These are phyloP conservation scores for Thalassarche chlororhynchos DNA, from an alignment of 2,113 vertebrate species.

Conservation along the genomic window DNA sequence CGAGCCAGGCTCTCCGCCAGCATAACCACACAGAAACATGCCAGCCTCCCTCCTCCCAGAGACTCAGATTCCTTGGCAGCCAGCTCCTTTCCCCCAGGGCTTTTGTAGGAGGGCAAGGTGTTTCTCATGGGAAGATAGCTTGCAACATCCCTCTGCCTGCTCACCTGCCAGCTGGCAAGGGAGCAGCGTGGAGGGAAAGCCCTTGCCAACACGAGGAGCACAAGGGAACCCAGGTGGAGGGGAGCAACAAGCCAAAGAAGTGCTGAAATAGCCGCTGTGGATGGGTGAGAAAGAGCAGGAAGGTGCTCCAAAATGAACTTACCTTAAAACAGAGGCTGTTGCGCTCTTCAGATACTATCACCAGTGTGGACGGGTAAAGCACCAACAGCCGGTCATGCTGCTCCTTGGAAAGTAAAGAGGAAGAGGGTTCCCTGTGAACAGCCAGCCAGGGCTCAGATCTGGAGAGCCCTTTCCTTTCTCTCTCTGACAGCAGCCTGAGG, in stretches of 20 bases:
- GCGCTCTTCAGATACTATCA: constrained; percentile 89
- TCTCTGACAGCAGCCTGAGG: not conserved
- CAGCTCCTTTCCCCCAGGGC: not conserved
- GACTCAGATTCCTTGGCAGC: not conserved
- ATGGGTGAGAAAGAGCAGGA: not conserved
- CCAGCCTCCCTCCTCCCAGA: not conserved
- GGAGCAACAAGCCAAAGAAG: not conserved
- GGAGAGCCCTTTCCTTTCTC: not conserved
- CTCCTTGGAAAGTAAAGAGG: constrained; percentile 74
- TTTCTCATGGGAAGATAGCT: constrained; percentile 21
- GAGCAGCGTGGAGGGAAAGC: not conserved
- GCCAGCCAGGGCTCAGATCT: not conserved
- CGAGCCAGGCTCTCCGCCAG: not conserved
- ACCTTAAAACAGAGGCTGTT: constrained; percentile 90
- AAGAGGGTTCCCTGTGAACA: not conserved
- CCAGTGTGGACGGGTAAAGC: constrained; percentile 88
- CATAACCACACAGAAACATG: not conserved
- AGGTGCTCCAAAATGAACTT: not conserved
- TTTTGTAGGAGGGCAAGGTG: not conserved
- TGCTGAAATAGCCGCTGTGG: not conserved
- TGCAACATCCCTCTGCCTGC: not conserved
- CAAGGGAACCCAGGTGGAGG: not conserved
- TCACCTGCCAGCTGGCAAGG: not conserved
- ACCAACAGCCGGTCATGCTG: constrained; percentile 88
- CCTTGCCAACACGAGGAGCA: not conserved